Evolutionary conservation across 2,888 invertebrate genomes (phyloP), one percentile per base, ranked within the genome.

Genomic region (Augochlorella aurata): DNA sequence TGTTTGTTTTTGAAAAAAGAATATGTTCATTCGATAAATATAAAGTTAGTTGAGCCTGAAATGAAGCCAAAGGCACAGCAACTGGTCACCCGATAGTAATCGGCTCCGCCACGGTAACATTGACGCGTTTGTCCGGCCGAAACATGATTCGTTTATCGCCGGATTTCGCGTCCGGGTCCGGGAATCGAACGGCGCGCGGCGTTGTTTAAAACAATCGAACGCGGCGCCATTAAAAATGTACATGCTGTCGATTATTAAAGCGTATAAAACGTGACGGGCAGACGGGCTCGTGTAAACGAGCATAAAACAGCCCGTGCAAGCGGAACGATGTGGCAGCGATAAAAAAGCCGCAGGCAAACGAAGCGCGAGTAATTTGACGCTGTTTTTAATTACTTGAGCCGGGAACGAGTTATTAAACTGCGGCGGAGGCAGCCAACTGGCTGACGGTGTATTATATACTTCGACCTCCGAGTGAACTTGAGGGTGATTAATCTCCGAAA

Each of bases 311-410:
- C 67, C 29, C 50, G 45, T 47, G 52, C 29, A 45, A 79, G 47
- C 18, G 58, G 70, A 24, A 45, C 52, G 74, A 61, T 52, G 21
- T 9, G 50, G 38, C 54, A 44, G 18, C 58, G 79, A 71, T 65
- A 58, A 80, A 67, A 71, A 67, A 38, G 18, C 38, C 8, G 10
- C n/a, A 8, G n/a, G 9, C 24, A 68, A 73, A 79, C 47, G 67
- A 72, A 38, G 29, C 79, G 47, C 12, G 7, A 68, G 66, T 72
- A 73, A 80, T 80, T 73, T 29, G 47, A 66, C 69, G 38, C 21
- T 68, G 80, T 63, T 72, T 80, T 80, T 79, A 79, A 79, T 80
- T 73, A 79, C 68, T 38, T 16, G 49, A 50, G 45, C 61, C 24
- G 29, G 29, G 61, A 29, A 61, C 61, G 21, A 38, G 18, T 68